Percentiles rank a stretch among this genome's conserved stretches.
phyloP scores from a whole-genome alignment of 2,113 vertebrate species.

The Rhinichthys klamathensis region DNA sequence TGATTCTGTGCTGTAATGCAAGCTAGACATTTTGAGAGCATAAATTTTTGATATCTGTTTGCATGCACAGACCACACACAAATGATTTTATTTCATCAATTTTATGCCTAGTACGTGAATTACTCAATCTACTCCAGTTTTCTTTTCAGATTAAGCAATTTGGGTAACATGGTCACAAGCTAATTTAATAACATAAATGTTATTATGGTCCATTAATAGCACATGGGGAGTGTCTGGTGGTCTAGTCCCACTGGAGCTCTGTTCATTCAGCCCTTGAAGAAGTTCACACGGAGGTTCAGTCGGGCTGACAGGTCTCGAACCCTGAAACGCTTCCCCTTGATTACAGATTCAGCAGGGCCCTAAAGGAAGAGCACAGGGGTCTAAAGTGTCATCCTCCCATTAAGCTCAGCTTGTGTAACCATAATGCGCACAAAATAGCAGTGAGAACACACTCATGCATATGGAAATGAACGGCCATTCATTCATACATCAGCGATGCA shows the following conservation, averaged over 20 bases:
- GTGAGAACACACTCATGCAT: conserved; percentile 69
- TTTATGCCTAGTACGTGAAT: not conserved
- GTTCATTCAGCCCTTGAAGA: conserved; percentile 44
- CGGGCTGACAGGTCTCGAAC: conserved; percentile 68
- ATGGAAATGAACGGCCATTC: conserved; percentile 66
- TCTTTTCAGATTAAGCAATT: conserved; percentile 30
- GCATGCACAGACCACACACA: not conserved
- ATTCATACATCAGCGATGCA: conserved; percentile 67
- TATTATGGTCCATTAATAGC: conserved; percentile 20
- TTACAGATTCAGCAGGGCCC: conserved; percentile 67
- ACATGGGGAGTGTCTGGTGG: not conserved
- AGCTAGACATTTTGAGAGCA: too few species aligned
- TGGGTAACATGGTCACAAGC: conserved; percentile 6
- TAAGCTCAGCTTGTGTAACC: conserved; percentile 58
- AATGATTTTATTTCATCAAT: not conserved
- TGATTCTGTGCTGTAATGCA: not conserved
- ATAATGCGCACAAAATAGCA: conserved; percentile 62
- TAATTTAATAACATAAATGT: conserved; percentile 33
- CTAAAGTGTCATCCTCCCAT: conserved; percentile 54
- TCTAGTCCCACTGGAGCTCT: conserved; percentile 28
- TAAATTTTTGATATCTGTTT: not conserved
- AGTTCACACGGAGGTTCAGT: conserved; percentile 44
- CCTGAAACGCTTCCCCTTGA: conserved; percentile 59
- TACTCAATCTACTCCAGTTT: not conserved
- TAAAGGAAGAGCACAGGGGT: conserved; percentile 58